phyloP scores from a whole-genome alignment of 2,797 vertebrate species.

The Labroides dimidiatus region DNA sequence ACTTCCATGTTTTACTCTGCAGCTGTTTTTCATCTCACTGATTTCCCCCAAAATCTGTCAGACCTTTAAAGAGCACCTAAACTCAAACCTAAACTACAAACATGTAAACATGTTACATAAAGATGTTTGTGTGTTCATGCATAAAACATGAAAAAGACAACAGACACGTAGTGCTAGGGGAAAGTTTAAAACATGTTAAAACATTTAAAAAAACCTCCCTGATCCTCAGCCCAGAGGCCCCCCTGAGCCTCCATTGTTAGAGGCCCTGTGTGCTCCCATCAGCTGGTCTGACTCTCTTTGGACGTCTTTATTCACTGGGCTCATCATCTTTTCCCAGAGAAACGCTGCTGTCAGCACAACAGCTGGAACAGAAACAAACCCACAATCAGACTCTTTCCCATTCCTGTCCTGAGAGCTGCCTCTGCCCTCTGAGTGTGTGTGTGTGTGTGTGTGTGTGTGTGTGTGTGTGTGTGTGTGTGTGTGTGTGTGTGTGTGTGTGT shows the following conservation, averaged over 20 bases:
- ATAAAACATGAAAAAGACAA: too few species aligned
- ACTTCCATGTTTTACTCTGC: too few species aligned
- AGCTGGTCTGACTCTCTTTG: conserved; percentile 44
- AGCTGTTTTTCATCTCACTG: too few species aligned
- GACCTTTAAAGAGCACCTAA: too few species aligned
- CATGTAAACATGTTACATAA: too few species aligned
- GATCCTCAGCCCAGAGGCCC: background rate
- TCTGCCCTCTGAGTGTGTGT: background rate
- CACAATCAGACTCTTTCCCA: conserved; percentile 58
- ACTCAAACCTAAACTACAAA: too few species aligned
- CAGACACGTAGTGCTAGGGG: too few species aligned
- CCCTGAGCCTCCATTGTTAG: background rate
- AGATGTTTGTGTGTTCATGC: too few species aligned
- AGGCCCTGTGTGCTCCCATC: conserved; percentile 28
- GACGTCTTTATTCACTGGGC: conserved; percentile 35
- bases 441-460: background rate
- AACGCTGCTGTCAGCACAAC: conserved; percentile 46
- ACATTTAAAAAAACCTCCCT: background rate
- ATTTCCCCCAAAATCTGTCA: too few species aligned
- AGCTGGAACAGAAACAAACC: conserved; percentile 59
- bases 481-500: background rate
- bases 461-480: background rate
- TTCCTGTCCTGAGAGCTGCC: conserved; percentile 16
- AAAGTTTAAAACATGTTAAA: background rate
- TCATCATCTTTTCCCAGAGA: conserved; percentile 65